Evolutionary conservation across 2,888 invertebrate genomes (phyloP), one percentile per base, ranked within the genome.

Genomic region (Agrotis ipsilon): DNA sequence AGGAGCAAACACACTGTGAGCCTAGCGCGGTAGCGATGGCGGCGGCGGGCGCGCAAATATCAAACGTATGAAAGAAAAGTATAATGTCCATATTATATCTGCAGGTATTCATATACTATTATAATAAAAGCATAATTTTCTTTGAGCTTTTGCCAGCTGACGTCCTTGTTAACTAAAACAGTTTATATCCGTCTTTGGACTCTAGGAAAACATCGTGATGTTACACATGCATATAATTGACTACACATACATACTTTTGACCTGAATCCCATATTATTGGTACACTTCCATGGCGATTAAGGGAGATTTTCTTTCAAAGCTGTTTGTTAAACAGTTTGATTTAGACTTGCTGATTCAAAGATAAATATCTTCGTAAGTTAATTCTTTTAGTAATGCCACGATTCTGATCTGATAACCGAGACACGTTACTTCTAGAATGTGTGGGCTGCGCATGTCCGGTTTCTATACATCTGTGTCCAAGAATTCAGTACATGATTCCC

Each of bases 301-400:
- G 39, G 39, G 39, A 39, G 11, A 39, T 11, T 39, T 54, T 71
- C 58, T 58, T 63, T 49, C 21, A 54, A 63, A 60, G 19, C 21
- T n/a, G 46, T 52, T 63, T n/a, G 46, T 52, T 63, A 72, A 54
- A 11, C 54, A 52, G 32, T 60, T 66, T 16, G 46, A 21, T 64
- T 79, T 75, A 63, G 75, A 80, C 65, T 80, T 78, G 78, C 80
- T 80, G 75, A 80, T 78, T 48, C 0, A 3, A 19, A 51, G 75
- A 78, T 69, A 78, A 75, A 80, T 80, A 74, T 78, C 69, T 78
- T 66, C 70, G 70, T 54, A 66, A 18, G 60, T 66, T 45, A 51
- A 70, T 64, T 66, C 49, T 67, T 45, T 80, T 66, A 63, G 46
- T 32, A 54, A 80, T 75, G 55, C 63, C 78, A 78, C 78, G 78